Evolutionary conservation across 2,797 vertebrate genomes (phyloP).

Genomic region (Euphonia xanthogaster): DNA sequence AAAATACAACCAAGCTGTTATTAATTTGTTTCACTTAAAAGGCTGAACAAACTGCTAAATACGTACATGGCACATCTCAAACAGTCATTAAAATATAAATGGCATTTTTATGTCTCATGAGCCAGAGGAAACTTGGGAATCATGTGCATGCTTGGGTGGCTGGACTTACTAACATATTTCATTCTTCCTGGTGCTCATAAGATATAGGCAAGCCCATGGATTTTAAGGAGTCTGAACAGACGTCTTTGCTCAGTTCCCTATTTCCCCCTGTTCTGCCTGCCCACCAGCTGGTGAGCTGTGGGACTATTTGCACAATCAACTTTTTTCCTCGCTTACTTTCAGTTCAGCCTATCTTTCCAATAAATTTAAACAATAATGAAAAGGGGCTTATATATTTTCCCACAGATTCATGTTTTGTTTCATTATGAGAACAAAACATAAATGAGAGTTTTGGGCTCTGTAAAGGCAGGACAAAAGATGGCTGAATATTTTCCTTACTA

Average conservation of each 20-base stretch:
- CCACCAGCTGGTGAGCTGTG: not conserved
- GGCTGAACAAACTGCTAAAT: not conserved
- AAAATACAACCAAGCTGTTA: not conserved
- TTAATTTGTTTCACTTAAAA: not conserved
- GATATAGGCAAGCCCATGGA: not conserved
- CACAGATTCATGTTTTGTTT: not conserved
- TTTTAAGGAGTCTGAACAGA: not conserved
- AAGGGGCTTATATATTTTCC: not conserved
- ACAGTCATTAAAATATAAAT: not conserved
- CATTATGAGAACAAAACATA: not conserved
- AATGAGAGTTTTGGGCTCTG: not conserved
- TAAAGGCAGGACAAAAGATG: not conserved
- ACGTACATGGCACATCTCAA: not conserved
- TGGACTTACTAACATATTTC: not conserved
- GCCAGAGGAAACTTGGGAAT: not conserved
- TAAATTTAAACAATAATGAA: not conserved
- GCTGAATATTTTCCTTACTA: not conserved
- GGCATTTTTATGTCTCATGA: not conserved
- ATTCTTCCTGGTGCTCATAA: not conserved
- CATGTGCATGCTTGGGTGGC: not conserved
- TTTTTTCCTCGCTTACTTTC: not conserved
- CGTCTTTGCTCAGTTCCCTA: not conserved
- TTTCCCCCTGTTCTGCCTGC: not conserved
- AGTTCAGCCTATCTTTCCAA: not conserved
- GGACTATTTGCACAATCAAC: not conserved